Evolutionary conservation across 2,113 vertebrate genomes (phyloP).

Genomic region (Platichthys stellatus): DNA sequence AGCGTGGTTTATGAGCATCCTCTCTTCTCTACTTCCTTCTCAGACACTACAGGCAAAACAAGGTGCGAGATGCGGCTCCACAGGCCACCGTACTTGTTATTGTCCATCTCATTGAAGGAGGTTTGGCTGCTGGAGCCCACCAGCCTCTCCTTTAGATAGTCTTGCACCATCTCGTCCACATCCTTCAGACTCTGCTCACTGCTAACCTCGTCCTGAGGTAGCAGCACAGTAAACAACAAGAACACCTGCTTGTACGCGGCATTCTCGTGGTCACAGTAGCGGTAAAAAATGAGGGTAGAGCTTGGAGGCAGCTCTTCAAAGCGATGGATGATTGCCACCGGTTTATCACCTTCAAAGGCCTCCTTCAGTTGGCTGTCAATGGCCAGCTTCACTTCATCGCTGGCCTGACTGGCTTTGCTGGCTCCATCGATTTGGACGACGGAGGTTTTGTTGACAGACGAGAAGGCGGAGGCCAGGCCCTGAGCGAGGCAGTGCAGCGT

Average conservation of each 20-base stretch:
- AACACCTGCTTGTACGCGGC: constrained; percentile 89
- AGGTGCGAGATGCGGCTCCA: constrained; percentile 85
- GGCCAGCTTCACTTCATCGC: constrained; percentile 85
- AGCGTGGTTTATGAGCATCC: constrained; percentile 54
- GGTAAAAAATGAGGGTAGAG: constrained; percentile 95
- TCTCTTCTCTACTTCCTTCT: constrained; percentile 58
- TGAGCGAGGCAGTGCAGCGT: constrained; percentile 88
- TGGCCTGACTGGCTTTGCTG: constrained; percentile 74
- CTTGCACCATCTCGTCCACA: constrained; percentile 89
- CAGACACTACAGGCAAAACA: constrained; percentile 77
- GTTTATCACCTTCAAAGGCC: constrained; percentile 82
- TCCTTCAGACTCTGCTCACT: constrained; percentile 60
- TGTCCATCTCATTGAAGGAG: constrained; percentile 74
- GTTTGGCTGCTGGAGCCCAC: constrained; percentile 33
- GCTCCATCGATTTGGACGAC: constrained; percentile 82
- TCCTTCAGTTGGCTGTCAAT: constrained; percentile 84
- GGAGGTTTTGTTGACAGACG: constrained; percentile 73
- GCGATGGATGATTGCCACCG: constrained; percentile 86
- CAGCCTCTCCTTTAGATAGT: constrained; percentile 83
- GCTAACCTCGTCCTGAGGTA: constrained; percentile 78
- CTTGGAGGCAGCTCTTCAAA: constrained; percentile 90
- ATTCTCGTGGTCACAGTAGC: constrained; percentile 94
- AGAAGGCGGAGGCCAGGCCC: constrained; percentile 82
- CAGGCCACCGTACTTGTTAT: constrained; percentile 79
- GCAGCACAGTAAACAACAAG: constrained; percentile 89